Percentiles rank a stretch among this genome's conserved stretches.
Conservation (phyloP, 1,140 invertebrate genomes). For the Telenomus remus region DNA sequence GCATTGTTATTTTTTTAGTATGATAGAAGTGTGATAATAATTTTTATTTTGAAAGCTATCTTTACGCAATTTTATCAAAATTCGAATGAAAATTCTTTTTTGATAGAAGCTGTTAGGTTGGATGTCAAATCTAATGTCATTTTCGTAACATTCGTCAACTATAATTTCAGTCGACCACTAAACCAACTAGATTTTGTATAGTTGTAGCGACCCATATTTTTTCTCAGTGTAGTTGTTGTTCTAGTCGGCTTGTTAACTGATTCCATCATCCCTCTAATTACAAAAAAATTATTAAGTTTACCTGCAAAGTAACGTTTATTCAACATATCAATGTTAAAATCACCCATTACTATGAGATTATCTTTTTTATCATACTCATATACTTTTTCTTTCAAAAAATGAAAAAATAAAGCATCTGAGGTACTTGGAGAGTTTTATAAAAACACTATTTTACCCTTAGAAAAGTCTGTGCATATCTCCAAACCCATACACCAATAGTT, state of each 20-base stretch:
- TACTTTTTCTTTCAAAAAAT: constrained; percentile 15
- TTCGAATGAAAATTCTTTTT: too few species aligned
- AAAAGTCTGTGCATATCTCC: constrained; percentile 12
- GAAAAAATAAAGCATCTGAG: constrained; percentile 12
- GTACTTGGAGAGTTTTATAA: constrained; percentile 30
- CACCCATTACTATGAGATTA: constrained; percentile 18
- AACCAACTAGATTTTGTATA: too few species aligned
- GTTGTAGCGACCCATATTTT: too few species aligned
- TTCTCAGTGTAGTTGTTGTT: constrained; percentile 20
- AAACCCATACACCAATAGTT: constrained; percentile 33
- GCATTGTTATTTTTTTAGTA: too few species aligned
- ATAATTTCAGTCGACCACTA: too few species aligned
- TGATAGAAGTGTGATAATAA: too few species aligned
- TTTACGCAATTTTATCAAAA: too few species aligned
- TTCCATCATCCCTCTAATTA: constrained; percentile 22
- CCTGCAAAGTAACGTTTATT: constrained; percentile 16
- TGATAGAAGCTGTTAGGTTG: too few species aligned
- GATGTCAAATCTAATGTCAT: too few species aligned
- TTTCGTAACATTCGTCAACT: too few species aligned
- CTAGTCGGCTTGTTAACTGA: constrained; percentile 13
- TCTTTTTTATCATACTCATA: constrained; percentile 6
- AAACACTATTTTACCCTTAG: constrained; percentile 18
- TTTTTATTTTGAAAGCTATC: too few species aligned
- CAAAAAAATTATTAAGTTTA: constrained; percentile 16
- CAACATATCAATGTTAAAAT: constrained; percentile 34